These are phyloP conservation scores for Heliothis peltigera DNA, from an alignment of 2,888 invertebrate species.

Conservation along the genomic window DNA sequence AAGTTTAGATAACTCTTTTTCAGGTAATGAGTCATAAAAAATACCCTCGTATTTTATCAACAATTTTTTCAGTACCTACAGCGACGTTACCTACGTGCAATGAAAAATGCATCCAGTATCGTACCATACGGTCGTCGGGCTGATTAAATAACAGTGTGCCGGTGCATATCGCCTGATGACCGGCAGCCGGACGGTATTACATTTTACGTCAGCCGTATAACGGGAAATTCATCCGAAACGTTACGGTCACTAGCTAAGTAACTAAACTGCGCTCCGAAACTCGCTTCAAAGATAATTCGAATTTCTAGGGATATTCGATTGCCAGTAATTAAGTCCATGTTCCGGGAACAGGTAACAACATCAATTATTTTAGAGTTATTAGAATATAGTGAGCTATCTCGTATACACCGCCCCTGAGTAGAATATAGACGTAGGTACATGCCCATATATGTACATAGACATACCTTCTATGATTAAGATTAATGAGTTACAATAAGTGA, in stretches of 20 bases:
- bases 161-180: constrained; percentile 61
- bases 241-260: constrained; percentile 50
- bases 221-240: constrained; percentile 32
- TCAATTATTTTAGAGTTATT: constrained; percentile 6
- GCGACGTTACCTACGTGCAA: constrained; percentile 25
- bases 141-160: constrained; percentile 69
- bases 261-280: constrained; percentile 26
- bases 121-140: constrained; percentile 51
- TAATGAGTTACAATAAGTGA: constrained; percentile 6
- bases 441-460: no score
- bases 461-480: neutral
- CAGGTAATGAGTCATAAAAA: constrained; percentile 21
- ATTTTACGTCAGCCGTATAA: constrained; percentile 54
- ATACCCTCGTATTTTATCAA: constrained; percentile 39
- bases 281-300: constrained; percentile 31
- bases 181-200: constrained; percentile 60
- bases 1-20: neutral
- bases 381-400: neutral
- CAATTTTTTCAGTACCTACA: constrained; percentile 45
- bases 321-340: constrained; percentile 19
- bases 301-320: constrained; percentile 24
- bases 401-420: neutral
- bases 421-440: no score
- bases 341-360: constrained; percentile 15
- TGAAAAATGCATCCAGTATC: constrained; percentile 52